phyloP scores from a whole-genome alignment of 2,797 vertebrate species.

The Hypotaenidia okinawae region DNA sequence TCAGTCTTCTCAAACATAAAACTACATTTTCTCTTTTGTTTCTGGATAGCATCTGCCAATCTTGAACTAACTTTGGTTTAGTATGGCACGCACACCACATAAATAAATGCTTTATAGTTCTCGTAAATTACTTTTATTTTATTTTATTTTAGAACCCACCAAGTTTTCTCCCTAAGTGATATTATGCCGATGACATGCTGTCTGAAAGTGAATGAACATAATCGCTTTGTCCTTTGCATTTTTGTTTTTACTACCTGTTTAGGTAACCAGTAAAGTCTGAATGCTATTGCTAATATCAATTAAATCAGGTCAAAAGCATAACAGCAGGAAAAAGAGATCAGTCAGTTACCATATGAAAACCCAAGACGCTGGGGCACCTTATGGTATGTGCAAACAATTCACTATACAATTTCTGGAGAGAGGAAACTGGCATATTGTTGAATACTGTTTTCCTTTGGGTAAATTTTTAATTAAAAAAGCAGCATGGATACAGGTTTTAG shows the following conservation, averaged over 20 bases:
- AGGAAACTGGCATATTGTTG: conserved; percentile 78
- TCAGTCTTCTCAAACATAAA: background rate
- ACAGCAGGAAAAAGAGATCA: conserved; percentile 73
- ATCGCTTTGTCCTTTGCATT: conserved; percentile 14
- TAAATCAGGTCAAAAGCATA: conserved; percentile 80
- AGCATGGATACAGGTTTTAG: conserved; percentile 81
- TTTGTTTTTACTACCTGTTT: conserved; percentile 69
- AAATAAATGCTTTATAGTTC: conserved; percentile 1
- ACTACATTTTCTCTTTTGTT: background rate
- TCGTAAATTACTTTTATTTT: background rate
- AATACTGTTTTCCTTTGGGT: conserved; percentile 83
- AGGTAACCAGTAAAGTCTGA: conserved; percentile 71
- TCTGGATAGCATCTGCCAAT: conserved; percentile 31
- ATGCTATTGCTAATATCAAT: conserved; percentile 70
- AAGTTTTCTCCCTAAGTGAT: conserved; percentile 1
- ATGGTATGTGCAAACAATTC: conserved; percentile 81
- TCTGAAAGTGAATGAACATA: conserved; percentile 14
- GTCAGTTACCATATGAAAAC: conserved; percentile 74
- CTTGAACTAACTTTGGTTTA: conserved; percentile 53
- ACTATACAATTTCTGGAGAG: conserved; percentile 81
- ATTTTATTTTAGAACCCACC: background rate
- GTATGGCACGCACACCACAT: background rate
- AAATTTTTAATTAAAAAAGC: conserved; percentile 85
- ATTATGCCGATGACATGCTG: background rate
- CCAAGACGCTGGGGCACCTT: conserved; percentile 78